Evolutionary conservation across 2,888 invertebrate genomes (phyloP).

Genomic region (Cyaniris semiargus): DNA sequence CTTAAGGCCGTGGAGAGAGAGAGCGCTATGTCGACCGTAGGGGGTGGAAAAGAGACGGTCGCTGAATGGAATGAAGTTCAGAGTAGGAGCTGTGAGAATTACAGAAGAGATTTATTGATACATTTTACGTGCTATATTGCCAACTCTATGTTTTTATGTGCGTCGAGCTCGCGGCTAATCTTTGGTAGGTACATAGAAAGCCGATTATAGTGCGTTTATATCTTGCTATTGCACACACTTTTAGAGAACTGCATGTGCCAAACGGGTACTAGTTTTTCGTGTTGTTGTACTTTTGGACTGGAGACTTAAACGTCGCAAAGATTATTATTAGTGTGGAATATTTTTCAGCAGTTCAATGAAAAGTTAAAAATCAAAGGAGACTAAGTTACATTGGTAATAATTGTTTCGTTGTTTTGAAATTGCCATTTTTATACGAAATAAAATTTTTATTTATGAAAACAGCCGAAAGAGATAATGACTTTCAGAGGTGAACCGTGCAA

Average conservation of each 20-base stretch:
- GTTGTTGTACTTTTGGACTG: not conserved
- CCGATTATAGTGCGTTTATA: slow-evolving; percentile 1
- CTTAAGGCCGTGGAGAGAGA: slow-evolving; percentile 66
- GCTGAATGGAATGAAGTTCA: slow-evolving; percentile 73
- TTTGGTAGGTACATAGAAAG: slow-evolving; percentile 34
- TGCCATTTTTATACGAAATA: not conserved
- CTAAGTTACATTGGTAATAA: not conserved
- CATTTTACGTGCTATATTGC: slow-evolving; percentile 72
- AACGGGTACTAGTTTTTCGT: not conserved
- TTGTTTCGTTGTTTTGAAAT: not conserved
- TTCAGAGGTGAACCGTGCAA: slow-evolving; percentile 61
- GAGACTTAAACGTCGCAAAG: not conserved
- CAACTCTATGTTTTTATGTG: slow-evolving; percentile 47
- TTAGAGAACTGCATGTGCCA: not conserved
- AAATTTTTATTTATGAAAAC: not conserved
- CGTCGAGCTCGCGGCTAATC: not conserved
- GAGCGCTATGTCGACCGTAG: slow-evolving; percentile 42
- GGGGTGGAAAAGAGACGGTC: slow-evolving; percentile 55
- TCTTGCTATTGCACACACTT: not conserved
- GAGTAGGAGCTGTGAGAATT: slow-evolving; percentile 74
- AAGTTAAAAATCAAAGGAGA: not conserved
- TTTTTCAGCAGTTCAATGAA: not conserved
- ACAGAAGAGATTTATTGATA: slow-evolving; percentile 78
- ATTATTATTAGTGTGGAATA: not conserved
- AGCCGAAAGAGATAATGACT: slow-evolving; percentile 61